phyloP scores from a whole-genome alignment of 2,113 vertebrate genomes.

The Atractosteus spatula region DNA sequence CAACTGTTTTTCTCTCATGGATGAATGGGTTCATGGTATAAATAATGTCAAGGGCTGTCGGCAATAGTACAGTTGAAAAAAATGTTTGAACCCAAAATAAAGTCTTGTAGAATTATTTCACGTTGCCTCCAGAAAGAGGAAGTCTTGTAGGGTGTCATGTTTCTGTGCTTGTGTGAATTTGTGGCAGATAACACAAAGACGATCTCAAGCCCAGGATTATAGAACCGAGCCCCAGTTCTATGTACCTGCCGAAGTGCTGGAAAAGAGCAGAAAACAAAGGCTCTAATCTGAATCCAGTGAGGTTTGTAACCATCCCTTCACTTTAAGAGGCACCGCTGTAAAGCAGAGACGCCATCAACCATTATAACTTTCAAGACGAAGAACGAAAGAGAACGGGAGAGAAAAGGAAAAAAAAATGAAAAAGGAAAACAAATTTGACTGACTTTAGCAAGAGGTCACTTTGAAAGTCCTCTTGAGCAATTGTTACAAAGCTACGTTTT shows the following conservation, averaged over 20 bases:
- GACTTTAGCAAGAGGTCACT: constrained; percentile 36
- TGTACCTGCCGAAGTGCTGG: neutral
- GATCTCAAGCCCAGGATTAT: too few species aligned
- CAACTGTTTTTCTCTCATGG: too few species aligned
- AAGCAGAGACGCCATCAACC: constrained; percentile 33
- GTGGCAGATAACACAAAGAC: too few species aligned
- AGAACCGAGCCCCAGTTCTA: too few species aligned
- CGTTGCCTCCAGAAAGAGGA: too few species aligned
- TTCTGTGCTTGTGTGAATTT: too few species aligned
- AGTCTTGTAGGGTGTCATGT: too few species aligned
- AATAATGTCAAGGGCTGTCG: too few species aligned
- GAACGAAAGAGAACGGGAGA: constrained; percentile 11
- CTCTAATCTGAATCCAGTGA: neutral
- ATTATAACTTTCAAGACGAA: constrained; percentile 10
- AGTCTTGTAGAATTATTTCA: too few species aligned
- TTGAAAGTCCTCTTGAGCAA: constrained; percentile 27
- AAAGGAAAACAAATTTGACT: constrained; percentile 22
- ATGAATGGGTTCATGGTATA: too few species aligned
- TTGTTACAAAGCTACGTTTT: constrained; percentile 27
- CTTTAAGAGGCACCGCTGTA: constrained; percentile 22
- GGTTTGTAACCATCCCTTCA: constrained; percentile 19
- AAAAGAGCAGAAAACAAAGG: neutral
- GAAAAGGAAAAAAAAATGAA: constrained; percentile 15
- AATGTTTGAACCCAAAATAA: too few species aligned
- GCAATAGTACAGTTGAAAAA: too few species aligned